Evolutionary conservation across 1,140 invertebrate genomes (phyloP).

Genomic region (Macrotrachela quadricornifera): DNA sequence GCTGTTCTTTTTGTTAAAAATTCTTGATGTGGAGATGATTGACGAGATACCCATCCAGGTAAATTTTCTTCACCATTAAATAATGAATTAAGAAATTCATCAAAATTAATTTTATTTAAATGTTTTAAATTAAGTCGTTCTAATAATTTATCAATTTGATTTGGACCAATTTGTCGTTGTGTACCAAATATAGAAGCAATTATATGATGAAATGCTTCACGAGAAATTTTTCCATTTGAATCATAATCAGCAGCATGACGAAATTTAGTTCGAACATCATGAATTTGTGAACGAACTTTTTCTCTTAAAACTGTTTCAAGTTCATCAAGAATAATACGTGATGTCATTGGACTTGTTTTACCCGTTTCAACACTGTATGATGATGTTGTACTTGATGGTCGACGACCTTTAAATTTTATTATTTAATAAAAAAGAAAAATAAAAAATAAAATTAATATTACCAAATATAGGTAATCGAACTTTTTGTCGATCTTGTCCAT

Average conservation of each 20-base stretch:
- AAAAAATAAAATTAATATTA: too few species aligned
- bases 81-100: background rate
- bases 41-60: too few species aligned
- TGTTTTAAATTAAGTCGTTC: conserved; percentile 3
- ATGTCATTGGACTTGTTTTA: too few species aligned
- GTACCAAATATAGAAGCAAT: conserved; percentile 7
- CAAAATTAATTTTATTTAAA: background rate
- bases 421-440: too few species aligned
- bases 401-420: too few species aligned
- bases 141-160: background rate
- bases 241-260: conserved; percentile 26
- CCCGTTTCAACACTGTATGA: too few species aligned
- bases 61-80: background rate
- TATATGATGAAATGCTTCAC: conserved; percentile 13
- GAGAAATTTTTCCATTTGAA: conserved; percentile 25
- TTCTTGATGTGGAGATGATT: background rate
- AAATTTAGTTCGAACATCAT: conserved; percentile 25
- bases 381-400: too few species aligned
- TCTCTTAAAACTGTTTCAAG: conserved; percentile 15
- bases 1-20: conserved; percentile 15
- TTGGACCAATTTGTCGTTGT: background rate
- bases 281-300: conserved; percentile 20
- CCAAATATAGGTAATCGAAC: too few species aligned
- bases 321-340: conserved; percentile 5
- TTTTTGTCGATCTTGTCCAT: too few species aligned